These are phyloP conservation scores for Lasioglossum pauxillum DNA, from an alignment of 2,888 invertebrate species.

Conservation along the genomic window DNA sequence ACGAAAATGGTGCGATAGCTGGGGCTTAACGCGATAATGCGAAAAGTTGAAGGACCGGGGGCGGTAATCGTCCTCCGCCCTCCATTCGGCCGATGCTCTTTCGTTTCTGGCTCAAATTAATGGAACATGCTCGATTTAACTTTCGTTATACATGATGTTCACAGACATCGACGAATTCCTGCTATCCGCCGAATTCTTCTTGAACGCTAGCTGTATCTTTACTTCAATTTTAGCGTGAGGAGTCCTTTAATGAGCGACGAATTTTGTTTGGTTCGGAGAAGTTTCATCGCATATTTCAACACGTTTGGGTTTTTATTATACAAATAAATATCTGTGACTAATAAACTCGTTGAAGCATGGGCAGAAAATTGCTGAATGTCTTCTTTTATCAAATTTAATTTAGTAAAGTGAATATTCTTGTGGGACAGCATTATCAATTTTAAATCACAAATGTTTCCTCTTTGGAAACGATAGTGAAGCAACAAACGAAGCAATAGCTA, in stretches of 20 bases:
- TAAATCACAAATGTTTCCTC: too few species aligned
- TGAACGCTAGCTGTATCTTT: not conserved
- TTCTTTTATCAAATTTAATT: too few species aligned
- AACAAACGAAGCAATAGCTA: too few species aligned
- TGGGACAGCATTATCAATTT: too few species aligned
- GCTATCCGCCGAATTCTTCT: too few species aligned
- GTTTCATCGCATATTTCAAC: not conserved
- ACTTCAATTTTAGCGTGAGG: not conserved
- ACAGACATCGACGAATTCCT: not conserved
- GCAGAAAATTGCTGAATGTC: too few species aligned
- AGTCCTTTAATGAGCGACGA: not conserved
- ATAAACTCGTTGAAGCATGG: too few species aligned
- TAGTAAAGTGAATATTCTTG: too few species aligned
- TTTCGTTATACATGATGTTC: not conserved
- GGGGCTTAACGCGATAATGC: conserved; percentile 39
- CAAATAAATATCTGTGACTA: too few species aligned
- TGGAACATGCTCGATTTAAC: conserved; percentile 1
- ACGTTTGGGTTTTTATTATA: too few species aligned
- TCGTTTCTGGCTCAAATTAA: not conserved
- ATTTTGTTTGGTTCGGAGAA: not conserved
- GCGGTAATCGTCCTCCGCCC: not conserved
- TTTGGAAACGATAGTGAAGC: too few species aligned
- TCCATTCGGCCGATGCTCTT: not conserved
- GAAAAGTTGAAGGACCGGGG: conserved; percentile 19
- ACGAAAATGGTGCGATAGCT: conserved; percentile 44